A percentile compares a stretch with the other conserved stretches of the same genome.
Conservation (phyloP, 2,888 invertebrate species). For the Troglohyphantes excavatus region DNA sequence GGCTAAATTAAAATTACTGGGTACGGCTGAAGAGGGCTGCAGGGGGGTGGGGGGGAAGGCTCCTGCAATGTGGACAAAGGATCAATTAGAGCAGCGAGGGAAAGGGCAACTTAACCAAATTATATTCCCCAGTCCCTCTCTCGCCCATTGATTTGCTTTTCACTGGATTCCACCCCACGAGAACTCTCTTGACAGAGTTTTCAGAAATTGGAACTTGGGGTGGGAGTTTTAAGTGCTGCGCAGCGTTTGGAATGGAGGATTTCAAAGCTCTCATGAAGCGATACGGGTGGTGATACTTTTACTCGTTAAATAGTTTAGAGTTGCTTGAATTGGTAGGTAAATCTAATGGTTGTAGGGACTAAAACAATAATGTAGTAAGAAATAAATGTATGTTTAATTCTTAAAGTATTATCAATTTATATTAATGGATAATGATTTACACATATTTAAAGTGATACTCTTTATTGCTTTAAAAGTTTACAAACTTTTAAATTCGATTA, state of each 20-base stretch:
- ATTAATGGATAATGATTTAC: too few relatives aligned
- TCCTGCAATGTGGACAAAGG: constrained; percentile 58
- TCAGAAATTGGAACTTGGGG: constrained; percentile 4
- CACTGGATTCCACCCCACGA: constrained; percentile 33
- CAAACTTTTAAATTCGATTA: too few relatives aligned
- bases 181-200: constrained; percentile 40
- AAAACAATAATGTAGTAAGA: too few relatives aligned
- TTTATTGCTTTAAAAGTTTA: too few relatives aligned
- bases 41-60: background rate
- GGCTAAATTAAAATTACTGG: constrained; percentile 59
- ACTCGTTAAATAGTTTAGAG: too few relatives aligned
- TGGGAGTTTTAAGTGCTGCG: constrained; percentile 5
- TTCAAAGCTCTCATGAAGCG: background rate
- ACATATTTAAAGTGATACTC: too few relatives aligned
- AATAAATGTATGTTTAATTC: too few relatives aligned
- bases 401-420: too few relatives aligned
- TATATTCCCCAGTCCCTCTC: constrained; percentile 41
- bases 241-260: background rate
- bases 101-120: constrained; percentile 72
- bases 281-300: too few relatives aligned
- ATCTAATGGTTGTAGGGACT: too few relatives aligned
- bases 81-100: constrained; percentile 67
- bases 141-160: constrained; percentile 59
- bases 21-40: constrained; percentile 16
- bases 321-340: too few relatives aligned